Evolutionary conservation across 2,113 vertebrate species (phyloP).

Genomic region (Crocuta crocuta): DNA sequence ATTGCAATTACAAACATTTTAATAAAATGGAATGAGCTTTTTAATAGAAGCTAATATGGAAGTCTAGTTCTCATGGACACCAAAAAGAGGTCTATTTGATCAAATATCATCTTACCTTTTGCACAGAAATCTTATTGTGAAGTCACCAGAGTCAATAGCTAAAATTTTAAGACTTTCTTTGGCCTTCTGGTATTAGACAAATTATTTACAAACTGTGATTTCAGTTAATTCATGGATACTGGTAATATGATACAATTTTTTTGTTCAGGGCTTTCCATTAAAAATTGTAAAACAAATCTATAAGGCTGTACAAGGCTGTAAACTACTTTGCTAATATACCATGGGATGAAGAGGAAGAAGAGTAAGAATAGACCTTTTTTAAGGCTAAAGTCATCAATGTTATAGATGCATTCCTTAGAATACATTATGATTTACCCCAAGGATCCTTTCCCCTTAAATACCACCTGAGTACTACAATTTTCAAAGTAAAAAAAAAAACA

Average conservation of each 20-base stretch:
- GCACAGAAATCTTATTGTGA: constrained; percentile 84
- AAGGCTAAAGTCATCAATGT: constrained; percentile 83
- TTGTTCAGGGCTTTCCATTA: constrained; percentile 78
- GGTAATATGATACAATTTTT: constrained; percentile 80
- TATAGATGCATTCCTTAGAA: constrained; percentile 83
- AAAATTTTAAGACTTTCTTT: constrained; percentile 86
- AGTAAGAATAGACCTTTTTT: constrained; percentile 81
- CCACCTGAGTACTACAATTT: constrained; percentile 75
- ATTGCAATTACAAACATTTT: constrained; percentile 85
- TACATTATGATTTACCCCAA: constrained; percentile 81
- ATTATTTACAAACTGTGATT: constrained; percentile 82
- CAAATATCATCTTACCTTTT: constrained; percentile 87
- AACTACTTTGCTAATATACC: constrained; percentile 78
- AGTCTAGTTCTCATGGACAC: constrained; percentile 78
- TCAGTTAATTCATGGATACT: constrained; percentile 78
- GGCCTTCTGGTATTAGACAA: constrained; percentile 83
- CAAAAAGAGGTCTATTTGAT: constrained; percentile 80
- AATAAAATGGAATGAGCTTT: constrained; percentile 81
- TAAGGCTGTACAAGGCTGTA: constrained; percentile 79
- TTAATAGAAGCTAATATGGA: constrained; percentile 78
- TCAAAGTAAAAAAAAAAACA: constrained; percentile 81
- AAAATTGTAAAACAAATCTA: constrained; percentile 71
- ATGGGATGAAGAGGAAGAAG: constrained; percentile 78
- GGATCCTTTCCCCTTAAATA: constrained; percentile 83
- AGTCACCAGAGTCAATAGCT: constrained; percentile 85